These are phyloP conservation scores for Florisuga fusca DNA, from an alignment of 2,797 vertebrate genomes.

Conservation along the genomic window DNA sequence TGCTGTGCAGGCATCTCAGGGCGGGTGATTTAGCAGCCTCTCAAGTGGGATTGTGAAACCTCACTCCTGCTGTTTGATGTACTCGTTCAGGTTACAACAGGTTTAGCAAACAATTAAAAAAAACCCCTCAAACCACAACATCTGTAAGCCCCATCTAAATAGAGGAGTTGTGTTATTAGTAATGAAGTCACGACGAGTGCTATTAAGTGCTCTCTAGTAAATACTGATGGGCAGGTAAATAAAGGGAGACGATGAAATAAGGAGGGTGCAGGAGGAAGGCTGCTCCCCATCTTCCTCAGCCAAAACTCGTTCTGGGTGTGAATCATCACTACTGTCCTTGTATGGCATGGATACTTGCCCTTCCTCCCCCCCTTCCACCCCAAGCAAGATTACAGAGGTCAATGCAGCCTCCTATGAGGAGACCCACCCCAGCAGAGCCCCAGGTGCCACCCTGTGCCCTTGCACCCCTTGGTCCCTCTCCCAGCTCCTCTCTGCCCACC, in stretches of 20 bases:
- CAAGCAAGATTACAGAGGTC: fast-evolving
- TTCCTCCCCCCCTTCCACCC: background rate
- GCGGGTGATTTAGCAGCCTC: slow-evolving; percentile 76
- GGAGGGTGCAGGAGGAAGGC: background rate
- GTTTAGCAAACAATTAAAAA: slow-evolving; percentile 82
- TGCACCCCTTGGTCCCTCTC: no score
- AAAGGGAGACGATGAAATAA: background rate
- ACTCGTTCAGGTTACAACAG: slow-evolving; percentile 74
- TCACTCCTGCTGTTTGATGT: slow-evolving; percentile 57
- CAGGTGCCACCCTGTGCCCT: background rate
- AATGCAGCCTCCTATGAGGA: background rate
- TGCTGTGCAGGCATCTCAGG: slow-evolving; percentile 71
- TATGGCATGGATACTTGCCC: background rate
- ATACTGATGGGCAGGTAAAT: background rate
- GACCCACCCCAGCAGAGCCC: background rate
- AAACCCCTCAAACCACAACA: background rate
- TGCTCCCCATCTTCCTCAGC: background rate
- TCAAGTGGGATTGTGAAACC: background rate
- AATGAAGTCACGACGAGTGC: background rate
- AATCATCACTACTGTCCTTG: background rate
- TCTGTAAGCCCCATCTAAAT: slow-evolving; percentile 49
- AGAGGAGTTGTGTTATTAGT: background rate
- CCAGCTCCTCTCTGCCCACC: background rate
- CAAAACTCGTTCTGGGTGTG: background rate
- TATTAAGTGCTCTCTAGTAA: background rate